Evolutionary conservation across 2,888 invertebrate genomes (phyloP).

Genomic region (Lobophora halterata): DNA sequence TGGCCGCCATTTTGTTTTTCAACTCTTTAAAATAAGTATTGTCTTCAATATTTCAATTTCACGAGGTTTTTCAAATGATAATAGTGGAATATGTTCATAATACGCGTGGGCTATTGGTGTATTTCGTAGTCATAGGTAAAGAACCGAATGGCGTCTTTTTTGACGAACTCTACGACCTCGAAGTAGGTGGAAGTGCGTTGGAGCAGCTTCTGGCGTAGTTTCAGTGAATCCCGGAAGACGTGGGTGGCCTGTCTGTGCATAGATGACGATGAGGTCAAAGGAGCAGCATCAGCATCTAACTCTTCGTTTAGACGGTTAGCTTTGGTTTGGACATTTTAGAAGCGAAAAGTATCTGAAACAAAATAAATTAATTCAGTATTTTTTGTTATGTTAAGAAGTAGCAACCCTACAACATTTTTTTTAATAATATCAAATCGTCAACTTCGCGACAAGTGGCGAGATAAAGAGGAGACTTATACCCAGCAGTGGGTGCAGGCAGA

Average conservation of each 20-base stretch:
- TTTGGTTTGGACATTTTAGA: slow-evolving; percentile 10
- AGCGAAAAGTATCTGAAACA: slow-evolving; percentile 14
- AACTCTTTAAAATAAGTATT: slow-evolving; percentile 39
- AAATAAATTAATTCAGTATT: neutral
- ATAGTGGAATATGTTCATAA: slow-evolving; percentile 74
- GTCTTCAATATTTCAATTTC: slow-evolving; percentile 58
- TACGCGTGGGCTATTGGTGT: slow-evolving; percentile 56
- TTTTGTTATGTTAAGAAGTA: too few species aligned
- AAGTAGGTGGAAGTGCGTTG: slow-evolving; percentile 69
- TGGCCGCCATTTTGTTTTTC: slow-evolving; percentile 62
- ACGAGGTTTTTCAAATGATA: slow-evolving; percentile 70
- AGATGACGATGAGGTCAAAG: slow-evolving; percentile 35
- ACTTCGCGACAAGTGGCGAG: too few species aligned
- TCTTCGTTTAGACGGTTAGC: neutral
- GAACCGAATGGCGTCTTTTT: slow-evolving; percentile 76
- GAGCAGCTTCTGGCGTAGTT: slow-evolving; percentile 68
- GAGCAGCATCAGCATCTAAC: slow-evolving; percentile 6
- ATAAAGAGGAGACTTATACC: too few species aligned
- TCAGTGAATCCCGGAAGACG: slow-evolving; percentile 72
- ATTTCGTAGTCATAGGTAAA: slow-evolving; percentile 72
- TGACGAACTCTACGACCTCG: slow-evolving; percentile 71
- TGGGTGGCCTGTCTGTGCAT: slow-evolving; percentile 68
- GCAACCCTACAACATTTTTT: too few species aligned
- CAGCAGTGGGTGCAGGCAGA: too few species aligned
- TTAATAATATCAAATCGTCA: too few species aligned